Evolutionary conservation across 2,888 invertebrate species (phyloP).

Genomic region (Drosophila meridionalis): DNA sequence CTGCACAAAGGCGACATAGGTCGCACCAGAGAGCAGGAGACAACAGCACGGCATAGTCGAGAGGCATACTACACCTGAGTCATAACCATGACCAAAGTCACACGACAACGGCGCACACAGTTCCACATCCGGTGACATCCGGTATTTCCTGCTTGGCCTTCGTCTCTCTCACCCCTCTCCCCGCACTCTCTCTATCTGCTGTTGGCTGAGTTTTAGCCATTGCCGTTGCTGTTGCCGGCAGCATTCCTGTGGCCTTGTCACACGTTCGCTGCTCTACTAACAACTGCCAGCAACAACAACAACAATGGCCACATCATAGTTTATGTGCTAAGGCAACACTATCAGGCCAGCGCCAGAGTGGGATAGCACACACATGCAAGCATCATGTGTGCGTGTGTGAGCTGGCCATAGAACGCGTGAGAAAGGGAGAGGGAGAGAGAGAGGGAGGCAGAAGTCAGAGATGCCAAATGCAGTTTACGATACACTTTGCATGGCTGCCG

Average conservation of each 20-base stretch:
- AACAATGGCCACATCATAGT: slow-evolving; percentile 64
- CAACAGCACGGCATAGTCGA: slow-evolving; percentile 31
- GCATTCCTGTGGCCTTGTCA: slow-evolving; percentile 77
- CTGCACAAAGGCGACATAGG: slow-evolving; percentile 62
- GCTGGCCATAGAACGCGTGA: not conserved
- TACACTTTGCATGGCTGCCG: slow-evolving; percentile 30
- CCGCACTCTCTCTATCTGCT: slow-evolving; percentile 14
- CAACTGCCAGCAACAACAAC: slow-evolving; percentile 55
- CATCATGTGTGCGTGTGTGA: not conserved
- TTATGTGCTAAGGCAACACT: slow-evolving; percentile 72
- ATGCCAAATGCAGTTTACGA: slow-evolving; percentile 43
- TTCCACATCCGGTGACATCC: slow-evolving; percentile 78
- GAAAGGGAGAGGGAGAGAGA: not conserved
- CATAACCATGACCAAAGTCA: slow-evolving; percentile 80
- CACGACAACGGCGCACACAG: slow-evolving; percentile 65
- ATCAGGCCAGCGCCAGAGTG: slow-evolving; percentile 51
- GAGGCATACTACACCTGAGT: slow-evolving; percentile 63
- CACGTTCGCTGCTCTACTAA: slow-evolving; percentile 65
- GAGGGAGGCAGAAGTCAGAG: not conserved
- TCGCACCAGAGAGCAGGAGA: slow-evolving; percentile 14
- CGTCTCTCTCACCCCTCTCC: not conserved
- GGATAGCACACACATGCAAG: not conserved
- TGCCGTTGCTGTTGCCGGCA: slow-evolving; percentile 47
- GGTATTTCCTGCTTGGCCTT: slow-evolving; percentile 68
- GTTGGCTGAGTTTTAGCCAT: slow-evolving; percentile 14